Evolutionary conservation across 2,888 invertebrate species (phyloP).

Genomic region (Agrypnus murinus): DNA sequence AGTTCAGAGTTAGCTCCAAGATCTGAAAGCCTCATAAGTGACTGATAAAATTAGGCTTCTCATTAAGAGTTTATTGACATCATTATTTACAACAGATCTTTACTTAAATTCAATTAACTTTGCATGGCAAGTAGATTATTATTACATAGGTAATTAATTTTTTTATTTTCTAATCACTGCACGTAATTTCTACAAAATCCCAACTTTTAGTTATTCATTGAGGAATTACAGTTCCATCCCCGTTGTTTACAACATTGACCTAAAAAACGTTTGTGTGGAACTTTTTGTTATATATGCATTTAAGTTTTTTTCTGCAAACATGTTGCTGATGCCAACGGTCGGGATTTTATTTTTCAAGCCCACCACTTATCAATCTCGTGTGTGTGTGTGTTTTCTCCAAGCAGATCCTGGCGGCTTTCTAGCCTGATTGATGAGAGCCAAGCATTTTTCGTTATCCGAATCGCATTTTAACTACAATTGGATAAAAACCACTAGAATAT

Average conservation of each 20-base stretch:
- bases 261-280: not conserved
- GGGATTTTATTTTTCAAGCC: conserved; percentile 33
- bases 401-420: conserved; percentile 30
- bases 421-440: conserved; percentile 49
- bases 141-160: no score
- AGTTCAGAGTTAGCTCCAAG: no score
- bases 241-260: not conserved
- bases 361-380: conserved; percentile 45
- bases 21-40: no score
- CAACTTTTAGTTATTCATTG: no score
- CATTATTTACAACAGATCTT: no score
- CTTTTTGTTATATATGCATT: conserved; percentile 6
- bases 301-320: conserved; percentile 11
- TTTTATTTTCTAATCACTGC: no score
- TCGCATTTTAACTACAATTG: conserved; percentile 52
- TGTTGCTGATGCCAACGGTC: conserved; percentile 26
- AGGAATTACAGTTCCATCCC: no score
- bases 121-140: no score
- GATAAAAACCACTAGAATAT: conserved; percentile 51
- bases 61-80: no score
- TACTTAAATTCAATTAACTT: no score
- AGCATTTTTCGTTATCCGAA: conserved; percentile 44
- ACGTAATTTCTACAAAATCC: no score
- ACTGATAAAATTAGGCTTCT: no score
- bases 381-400: conserved; percentile 9